Percentiles rank a stretch among this genome's conserved stretches.
Evolutionary conservation across 2,797 vertebrate species (phyloP).

Genomic region (Halcyon chelicuti): DNA sequence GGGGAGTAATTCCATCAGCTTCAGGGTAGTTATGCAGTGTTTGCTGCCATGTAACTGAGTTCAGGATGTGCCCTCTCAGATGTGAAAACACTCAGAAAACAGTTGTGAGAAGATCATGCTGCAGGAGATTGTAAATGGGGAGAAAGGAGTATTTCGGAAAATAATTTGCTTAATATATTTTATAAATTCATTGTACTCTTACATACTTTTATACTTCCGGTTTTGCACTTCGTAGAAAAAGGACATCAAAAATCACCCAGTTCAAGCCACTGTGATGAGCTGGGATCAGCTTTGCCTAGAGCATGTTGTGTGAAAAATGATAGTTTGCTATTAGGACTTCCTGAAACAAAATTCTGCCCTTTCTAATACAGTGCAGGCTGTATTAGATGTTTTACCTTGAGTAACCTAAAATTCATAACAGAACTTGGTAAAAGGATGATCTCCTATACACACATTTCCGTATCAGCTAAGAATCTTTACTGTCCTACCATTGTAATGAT

Average conservation of each 20-base stretch:
- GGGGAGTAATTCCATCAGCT: neutral
- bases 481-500: neutral
- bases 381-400: neutral
- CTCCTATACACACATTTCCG: neutral
- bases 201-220: neutral
- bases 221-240: neutral
- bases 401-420: neutral
- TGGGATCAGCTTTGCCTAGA: conserved; percentile 7
- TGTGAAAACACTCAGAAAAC: neutral
- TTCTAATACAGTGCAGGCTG: neutral
- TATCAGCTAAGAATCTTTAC: neutral
- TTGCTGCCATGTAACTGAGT: neutral
- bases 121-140: neutral
- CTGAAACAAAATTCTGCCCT: neutral
- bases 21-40: neutral
- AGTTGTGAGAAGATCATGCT: neutral
- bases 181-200: neutral
- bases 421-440: neutral
- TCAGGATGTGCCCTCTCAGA: neutral
- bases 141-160: neutral
- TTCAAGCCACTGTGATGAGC: neutral
- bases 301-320: neutral
- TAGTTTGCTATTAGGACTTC: neutral
- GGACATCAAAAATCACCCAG: neutral
- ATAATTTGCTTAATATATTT: neutral